These are phyloP conservation scores for Drosophila saltans DNA, from an alignment of 1,140 invertebrate species.

Conservation along the genomic window DNA sequence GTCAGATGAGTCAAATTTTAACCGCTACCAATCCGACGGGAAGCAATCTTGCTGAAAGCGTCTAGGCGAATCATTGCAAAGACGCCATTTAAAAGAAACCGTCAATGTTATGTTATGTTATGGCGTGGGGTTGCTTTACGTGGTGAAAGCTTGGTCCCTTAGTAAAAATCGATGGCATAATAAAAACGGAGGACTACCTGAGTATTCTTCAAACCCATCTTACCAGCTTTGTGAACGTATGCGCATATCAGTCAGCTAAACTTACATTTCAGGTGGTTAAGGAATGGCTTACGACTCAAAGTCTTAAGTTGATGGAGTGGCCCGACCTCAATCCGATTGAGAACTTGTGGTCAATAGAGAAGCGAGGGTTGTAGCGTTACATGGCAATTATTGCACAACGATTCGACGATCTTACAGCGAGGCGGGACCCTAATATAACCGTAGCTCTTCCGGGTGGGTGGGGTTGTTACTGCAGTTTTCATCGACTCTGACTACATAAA, in stretches of 20 bases:
- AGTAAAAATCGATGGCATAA: conserved; percentile 3
- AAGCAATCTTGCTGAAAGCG: too few relatives aligned
- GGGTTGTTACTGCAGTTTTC: too few relatives aligned
- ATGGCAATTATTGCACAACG: too few relatives aligned
- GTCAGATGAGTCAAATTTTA: too few relatives aligned
- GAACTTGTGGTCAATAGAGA: conserved; percentile 14
- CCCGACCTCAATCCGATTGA: conserved; percentile 19
- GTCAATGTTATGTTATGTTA: neutral
- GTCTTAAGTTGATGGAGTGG: conserved; percentile 1
- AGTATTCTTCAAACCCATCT: conserved; percentile 19
- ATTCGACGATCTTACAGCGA: too few relatives aligned
- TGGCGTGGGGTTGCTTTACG: conserved; percentile 15
- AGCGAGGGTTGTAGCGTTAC: conserved; percentile 2
- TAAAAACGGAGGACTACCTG: conserved; percentile 11
- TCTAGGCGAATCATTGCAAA: neutral
- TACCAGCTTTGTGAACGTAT: neutral
- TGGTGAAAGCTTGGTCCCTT: conserved; percentile 11
- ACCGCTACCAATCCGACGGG: too few relatives aligned
- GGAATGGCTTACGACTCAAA: conserved; percentile 2
- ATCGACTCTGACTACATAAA: too few relatives aligned
- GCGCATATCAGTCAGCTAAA: neutral
- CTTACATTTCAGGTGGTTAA: conserved; percentile 1
- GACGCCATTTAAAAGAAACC: neutral
- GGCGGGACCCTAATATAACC: too few relatives aligned
- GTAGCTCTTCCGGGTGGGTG: too few relatives aligned